phyloP scores from a whole-genome alignment of 2,797 vertebrate genomes.

The Danio aesculapii region DNA sequence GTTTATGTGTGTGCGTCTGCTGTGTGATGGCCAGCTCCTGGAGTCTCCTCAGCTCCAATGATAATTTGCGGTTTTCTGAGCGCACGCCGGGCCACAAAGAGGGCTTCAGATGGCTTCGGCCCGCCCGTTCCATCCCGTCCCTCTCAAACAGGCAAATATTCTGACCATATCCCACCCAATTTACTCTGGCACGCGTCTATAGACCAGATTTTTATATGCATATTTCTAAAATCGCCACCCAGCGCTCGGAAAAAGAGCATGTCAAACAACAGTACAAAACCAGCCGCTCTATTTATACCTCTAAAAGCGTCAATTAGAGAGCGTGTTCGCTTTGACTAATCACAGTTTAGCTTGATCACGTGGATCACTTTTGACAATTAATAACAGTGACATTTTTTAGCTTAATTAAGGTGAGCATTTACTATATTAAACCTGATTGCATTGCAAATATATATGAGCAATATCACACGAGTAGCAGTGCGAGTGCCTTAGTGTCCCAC shows the following conservation, averaged over 20 bases:
- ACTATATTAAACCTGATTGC: too few relatives aligned
- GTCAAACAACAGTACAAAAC: constrained; percentile 72
- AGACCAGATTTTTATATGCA: constrained; percentile 77
- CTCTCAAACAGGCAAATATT: constrained; percentile 85
- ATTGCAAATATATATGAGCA: too few relatives aligned
- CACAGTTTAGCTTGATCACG: too few relatives aligned
- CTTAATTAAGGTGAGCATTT: too few relatives aligned
- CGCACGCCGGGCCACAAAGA: constrained; percentile 91
- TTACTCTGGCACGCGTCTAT: constrained; percentile 77
- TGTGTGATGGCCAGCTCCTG: constrained; percentile 63
- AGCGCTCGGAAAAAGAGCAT: constrained; percentile 64
- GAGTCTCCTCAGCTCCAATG: constrained; percentile 82
- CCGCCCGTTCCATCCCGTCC: constrained; percentile 82
- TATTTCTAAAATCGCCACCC: constrained; percentile 56
- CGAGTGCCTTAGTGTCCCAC: too few relatives aligned
- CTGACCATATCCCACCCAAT: constrained; percentile 83
- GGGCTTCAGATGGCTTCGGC: constrained; percentile 84
- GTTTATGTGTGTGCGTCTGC: constrained; percentile 70
- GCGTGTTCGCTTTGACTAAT: too few relatives aligned
- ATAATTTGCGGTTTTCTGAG: constrained; percentile 93
- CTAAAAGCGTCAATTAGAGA: too few relatives aligned
- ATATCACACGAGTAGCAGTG: too few relatives aligned
- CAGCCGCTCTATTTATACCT: constrained; percentile 68
- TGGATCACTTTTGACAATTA: too few relatives aligned
- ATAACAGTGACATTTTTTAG: too few relatives aligned